Evolutionary conservation across 2,113 vertebrate genomes (phyloP).

Genomic region (Poicephalus meyeri): DNA sequence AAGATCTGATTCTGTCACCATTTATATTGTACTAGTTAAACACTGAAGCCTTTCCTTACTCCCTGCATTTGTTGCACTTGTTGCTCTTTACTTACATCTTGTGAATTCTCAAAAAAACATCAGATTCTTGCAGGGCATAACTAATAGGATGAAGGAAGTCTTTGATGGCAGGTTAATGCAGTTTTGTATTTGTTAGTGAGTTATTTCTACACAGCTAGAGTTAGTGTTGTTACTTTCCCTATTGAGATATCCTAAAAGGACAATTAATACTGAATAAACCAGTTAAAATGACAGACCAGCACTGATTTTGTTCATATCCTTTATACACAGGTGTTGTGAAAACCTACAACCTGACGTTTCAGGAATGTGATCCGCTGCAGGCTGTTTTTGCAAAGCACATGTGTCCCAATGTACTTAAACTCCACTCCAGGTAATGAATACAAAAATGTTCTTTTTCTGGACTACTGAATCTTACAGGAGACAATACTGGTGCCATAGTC

Average conservation of each 20-base stretch:
- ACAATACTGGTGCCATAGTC: background rate
- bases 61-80: background rate
- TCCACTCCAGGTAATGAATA: conserved; percentile 85
- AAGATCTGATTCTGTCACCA: background rate
- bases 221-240: background rate
- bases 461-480: background rate
- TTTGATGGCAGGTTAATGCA: background rate
- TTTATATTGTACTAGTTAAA: background rate
- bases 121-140: background rate
- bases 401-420: conserved; percentile 86
- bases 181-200: background rate
- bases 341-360: conserved; percentile 87
- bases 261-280: background rate
- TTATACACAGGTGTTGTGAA: conserved; percentile 84
- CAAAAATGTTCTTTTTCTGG: background rate
- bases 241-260: background rate
- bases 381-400: conserved; percentile 85
- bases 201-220: background rate
- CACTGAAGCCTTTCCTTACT: background rate
- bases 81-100: background rate
- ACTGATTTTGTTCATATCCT: conserved; percentile 16
- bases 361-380: conserved; percentile 88
- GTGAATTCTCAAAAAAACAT: background rate
- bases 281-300: background rate
- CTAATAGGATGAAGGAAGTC: background rate